These are phyloP conservation scores for Schlechtendalia chinensis DNA, from an alignment of 1,140 invertebrate species.

Conservation along the genomic window DNA sequence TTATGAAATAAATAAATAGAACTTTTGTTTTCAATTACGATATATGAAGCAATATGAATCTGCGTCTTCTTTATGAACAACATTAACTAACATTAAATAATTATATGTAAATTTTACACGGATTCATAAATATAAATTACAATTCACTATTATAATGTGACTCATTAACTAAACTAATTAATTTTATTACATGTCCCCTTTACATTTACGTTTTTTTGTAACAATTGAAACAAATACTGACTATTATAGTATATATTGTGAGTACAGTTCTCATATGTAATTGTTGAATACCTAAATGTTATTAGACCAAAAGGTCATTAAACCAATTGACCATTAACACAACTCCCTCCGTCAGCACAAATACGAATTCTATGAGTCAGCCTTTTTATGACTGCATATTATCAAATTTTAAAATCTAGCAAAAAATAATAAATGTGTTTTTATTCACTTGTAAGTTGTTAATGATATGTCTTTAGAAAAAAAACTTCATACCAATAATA, in stretches of 20 bases:
- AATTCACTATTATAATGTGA: neutral
- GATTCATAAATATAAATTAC: neutral
- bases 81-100: neutral
- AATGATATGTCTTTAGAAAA: constrained; percentile 2
- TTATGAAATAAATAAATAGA: too few relatives aligned
- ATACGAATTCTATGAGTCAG: constrained; percentile 31
- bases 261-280: neutral
- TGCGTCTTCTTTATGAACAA: neutral
- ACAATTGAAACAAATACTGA: neutral
- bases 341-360: neutral
- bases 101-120: neutral
- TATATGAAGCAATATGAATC: neutral
- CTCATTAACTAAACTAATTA: neutral
- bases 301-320: constrained; percentile 35
- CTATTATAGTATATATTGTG: neutral
- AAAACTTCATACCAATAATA: neutral
- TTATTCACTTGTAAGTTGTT: neutral
- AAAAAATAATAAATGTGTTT: constrained; percentile 11
- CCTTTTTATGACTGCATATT: constrained; percentile 31
- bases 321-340: constrained; percentile 26
- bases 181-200: neutral
- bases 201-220: neutral
- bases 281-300: constrained; percentile 15
- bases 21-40: neutral
- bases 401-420: constrained; percentile 17